Evolutionary conservation across 2,888 invertebrate species (phyloP), one percentile per base, ranked within the genome.

Genomic region (Drosophila flavopinicola): DNA sequence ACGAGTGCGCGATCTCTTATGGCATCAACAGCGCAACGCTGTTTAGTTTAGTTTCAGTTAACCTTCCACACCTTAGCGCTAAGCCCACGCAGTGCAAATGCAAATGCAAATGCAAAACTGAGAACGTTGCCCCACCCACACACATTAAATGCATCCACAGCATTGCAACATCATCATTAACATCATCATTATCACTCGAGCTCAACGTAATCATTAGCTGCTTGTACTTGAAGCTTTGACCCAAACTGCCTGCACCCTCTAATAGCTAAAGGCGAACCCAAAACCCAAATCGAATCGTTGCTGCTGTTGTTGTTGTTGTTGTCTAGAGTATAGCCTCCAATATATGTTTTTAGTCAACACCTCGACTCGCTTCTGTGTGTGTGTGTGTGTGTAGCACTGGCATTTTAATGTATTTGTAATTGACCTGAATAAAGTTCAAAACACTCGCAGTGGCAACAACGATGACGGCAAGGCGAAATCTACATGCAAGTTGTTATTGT

Each of bases 341-440:
- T 83, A 84, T 83, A 84, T 83, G 87, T 87, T 87, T 83, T 83
- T 86, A 87, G 83, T 86, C 83, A 79, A 83, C 88, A 83, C 68
- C 80, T 78, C 67, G 70, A 41, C 47, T 51, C 47, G 33, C 38
- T 13, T 24, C 6, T 63, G 33, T 61, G 38, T 52, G 30, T 60
- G 25, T 63, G 37, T 51, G 13, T 63, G 42, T 70, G 45, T 73
- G 64, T 75, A 85, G 64, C 80, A 72, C 58, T 79, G 88, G 82
- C 87, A 82, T 84, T 84, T 84, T 85, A 87, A 89, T 88, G 89
- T 89, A 87, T 88, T 88, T 89, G 88, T 86, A 85, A 89, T 88
- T 90, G 90, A 90, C 90, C 90, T 90, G 89, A 90, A 90, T 90
- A 90, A 88, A 90, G 90, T 90, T 90, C 90, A 90, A 90, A 89